These are phyloP conservation scores for Trachymyrmex septentrionalis DNA, from an alignment of 1,140 invertebrate species.

Conservation along the genomic window DNA sequence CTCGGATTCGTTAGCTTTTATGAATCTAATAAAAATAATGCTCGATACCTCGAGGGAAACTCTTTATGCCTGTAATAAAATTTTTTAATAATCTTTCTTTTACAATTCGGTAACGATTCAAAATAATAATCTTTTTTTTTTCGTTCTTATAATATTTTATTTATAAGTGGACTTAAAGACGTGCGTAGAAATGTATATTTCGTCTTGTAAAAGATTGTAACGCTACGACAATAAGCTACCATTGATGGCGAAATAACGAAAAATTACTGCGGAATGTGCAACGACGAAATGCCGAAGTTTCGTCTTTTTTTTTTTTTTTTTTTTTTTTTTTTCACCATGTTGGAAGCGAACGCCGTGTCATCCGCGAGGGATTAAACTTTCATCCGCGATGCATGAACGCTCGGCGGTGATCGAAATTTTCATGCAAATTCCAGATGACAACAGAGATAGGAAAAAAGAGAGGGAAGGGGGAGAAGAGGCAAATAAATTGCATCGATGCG, in stretches of 20 bases:
- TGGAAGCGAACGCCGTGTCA: slow-evolving; percentile 8
- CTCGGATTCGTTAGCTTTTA: slow-evolving; percentile 8
- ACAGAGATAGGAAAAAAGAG: not conserved
- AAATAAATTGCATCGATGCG: slow-evolving; percentile 16
- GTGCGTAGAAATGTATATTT: not conserved
- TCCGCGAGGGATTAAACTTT: slow-evolving; percentile 55
- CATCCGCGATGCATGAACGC: slow-evolving; percentile 5
- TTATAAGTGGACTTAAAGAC: not conserved
- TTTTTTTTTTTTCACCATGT: slow-evolving; percentile 1
- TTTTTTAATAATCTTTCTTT: slow-evolving; percentile 6
- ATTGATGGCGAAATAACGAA: slow-evolving; percentile 16
- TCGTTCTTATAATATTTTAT: not conserved
- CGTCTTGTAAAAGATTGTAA: slow-evolving; percentile 11
- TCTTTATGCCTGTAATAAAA: not conserved
- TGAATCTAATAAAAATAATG: not conserved
- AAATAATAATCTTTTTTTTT: not conserved
- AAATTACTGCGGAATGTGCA: slow-evolving; percentile 34
- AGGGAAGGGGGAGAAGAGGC: not conserved
- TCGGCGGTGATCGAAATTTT: slow-evolving; percentile 42
- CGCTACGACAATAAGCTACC: not conserved
- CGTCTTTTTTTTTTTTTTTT: no score
- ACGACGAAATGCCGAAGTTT: not conserved
- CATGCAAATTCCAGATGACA: slow-evolving; percentile 40
- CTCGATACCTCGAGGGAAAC: not conserved
- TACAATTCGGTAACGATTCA: not conserved